These are phyloP conservation scores for Daboia siamensis DNA, from an alignment of 2,113 vertebrate species.

Conservation along the genomic window DNA sequence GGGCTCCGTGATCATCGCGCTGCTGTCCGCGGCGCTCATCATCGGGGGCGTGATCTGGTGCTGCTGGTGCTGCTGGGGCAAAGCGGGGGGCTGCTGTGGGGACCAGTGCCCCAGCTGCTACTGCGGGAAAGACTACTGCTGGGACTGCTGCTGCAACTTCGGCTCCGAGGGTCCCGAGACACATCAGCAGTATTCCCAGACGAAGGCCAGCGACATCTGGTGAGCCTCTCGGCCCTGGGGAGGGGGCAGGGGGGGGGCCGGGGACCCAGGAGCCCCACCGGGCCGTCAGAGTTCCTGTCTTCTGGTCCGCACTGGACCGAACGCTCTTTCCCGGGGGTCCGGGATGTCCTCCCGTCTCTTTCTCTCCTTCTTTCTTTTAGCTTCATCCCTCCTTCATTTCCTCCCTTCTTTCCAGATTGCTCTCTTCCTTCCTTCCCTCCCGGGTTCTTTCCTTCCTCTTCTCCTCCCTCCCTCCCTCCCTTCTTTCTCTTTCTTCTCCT, in stretches of 20 bases:
- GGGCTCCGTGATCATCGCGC: constrained; percentile 76
- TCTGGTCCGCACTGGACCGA: background rate
- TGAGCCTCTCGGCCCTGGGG: background rate
- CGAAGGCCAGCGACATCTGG: constrained; percentile 15
- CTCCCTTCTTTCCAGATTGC: background rate
- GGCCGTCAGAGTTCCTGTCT: background rate
- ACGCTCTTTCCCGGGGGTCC: background rate
- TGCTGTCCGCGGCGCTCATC: constrained; percentile 77
- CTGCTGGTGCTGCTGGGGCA: constrained; percentile 78
- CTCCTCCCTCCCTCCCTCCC: too few relatives aligned
- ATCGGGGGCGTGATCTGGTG: constrained; percentile 80
- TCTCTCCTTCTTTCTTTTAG: too few relatives aligned
- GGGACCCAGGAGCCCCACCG: background rate
- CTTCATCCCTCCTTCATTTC: too few relatives aligned
- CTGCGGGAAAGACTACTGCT: constrained; percentile 24
- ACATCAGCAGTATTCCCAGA: background rate
- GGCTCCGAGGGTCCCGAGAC: background rate
- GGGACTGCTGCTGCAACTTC: background rate
- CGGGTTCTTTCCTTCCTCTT: background rate
- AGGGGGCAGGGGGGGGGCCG: rapidly evolving
- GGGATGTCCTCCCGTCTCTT: too few relatives aligned
- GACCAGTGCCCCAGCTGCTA: constrained; percentile 45
- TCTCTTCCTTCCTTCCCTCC: background rate
- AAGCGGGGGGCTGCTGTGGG: constrained; percentile 57
- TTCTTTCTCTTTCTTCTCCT: too few relatives aligned